These are phyloP conservation scores for Melanargia galathea DNA, from an alignment of 2,888 invertebrate species.

Conservation along the genomic window DNA sequence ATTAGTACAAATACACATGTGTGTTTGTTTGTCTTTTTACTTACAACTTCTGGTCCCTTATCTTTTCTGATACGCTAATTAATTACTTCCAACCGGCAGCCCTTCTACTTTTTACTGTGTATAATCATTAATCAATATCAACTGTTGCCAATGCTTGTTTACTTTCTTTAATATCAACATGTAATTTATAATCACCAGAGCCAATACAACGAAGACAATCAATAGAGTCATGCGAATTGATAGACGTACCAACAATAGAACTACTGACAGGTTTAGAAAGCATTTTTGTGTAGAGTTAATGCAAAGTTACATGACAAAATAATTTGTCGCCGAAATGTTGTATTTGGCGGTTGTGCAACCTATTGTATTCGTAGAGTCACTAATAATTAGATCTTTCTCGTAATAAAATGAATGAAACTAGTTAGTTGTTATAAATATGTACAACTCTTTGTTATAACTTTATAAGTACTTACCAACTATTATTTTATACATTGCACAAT, in stretches of 20 bases:
- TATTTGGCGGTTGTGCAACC: neutral
- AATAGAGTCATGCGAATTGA: constrained; percentile 1
- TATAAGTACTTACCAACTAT: no score
- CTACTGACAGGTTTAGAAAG: neutral
- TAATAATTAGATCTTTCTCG: neutral
- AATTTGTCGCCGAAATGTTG: neutral
- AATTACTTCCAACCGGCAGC: neutral
- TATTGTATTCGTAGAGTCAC: neutral
- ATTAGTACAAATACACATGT: no score
- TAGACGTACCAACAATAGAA: neutral
- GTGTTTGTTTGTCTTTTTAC: no score
- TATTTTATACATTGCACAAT: no score
- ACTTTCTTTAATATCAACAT: neutral
- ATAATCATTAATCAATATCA: neutral
- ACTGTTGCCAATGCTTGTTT: neutral
- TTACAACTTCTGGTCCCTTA: no score
- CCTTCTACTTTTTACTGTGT: neutral
- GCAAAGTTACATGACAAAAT: constrained; percentile 11
- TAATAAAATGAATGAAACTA: neutral
- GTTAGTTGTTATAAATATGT: neutral
- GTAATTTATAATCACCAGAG: neutral
- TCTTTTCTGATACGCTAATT: neutral
- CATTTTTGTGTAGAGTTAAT: neutral
- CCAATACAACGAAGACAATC: neutral
- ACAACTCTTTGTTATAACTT: no score